Percentiles rank a stretch among this genome's conserved stretches.
Conservation (phyloP, 2,113 vertebrate genomes). For the Pseudopodoces humilis region DNA sequence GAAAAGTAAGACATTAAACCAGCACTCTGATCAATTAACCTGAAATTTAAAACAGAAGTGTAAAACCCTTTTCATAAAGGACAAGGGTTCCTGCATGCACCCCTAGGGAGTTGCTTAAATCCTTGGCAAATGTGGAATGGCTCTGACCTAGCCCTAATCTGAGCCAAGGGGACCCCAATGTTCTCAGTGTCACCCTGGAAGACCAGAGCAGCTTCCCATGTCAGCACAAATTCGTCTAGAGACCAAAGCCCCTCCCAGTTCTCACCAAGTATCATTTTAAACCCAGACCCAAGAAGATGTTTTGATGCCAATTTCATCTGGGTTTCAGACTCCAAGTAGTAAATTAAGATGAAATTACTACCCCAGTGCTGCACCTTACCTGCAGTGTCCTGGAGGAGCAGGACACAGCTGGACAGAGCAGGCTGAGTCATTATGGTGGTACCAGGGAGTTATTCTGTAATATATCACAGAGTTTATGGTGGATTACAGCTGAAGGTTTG, state of each 20-base stretch:
- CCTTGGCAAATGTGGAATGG: background rate
- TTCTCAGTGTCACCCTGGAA: background rate
- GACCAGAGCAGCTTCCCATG: too few relatives aligned
- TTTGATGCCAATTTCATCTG: background rate
- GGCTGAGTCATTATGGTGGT: background rate
- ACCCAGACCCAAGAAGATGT: background rate
- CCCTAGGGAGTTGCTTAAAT: background rate
- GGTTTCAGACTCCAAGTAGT: background rate
- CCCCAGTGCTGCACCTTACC: background rate
- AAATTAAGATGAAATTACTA: background rate
- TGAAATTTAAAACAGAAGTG: background rate
- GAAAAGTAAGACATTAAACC: background rate
- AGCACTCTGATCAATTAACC: background rate
- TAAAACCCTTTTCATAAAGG: background rate
- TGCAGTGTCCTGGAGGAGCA: background rate
- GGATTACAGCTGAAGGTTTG: background rate
- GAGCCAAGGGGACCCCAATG: fast-evolving
- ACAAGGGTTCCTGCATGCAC: background rate
- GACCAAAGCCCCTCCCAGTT: background rate
- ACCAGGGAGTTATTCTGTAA: background rate
- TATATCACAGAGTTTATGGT: background rate
- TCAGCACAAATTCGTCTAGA: fast-evolving
- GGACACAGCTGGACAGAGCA: background rate
- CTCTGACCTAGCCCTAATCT: background rate
- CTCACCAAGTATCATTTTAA: background rate